Evolutionary conservation across 2,113 vertebrate genomes (phyloP), one percentile per base, ranked within the genome.

Genomic region (Lichenostomus cassidix): DNA sequence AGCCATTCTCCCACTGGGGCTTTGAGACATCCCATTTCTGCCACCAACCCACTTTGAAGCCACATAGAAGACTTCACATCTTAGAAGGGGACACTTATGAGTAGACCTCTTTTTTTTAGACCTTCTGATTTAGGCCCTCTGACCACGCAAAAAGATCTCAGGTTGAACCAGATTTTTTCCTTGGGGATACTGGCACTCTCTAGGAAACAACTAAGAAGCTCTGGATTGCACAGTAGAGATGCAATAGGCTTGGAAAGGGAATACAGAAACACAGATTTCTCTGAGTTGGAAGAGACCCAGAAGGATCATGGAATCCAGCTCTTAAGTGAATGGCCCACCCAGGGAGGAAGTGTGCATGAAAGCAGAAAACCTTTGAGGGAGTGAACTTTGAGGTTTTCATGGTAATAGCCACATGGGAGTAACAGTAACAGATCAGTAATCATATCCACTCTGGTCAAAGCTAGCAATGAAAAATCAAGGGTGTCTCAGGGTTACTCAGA

Each of bases 1-100:
- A 0, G 3, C 18, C 13, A 10, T 2, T 1, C 19, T 63, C 33
- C 27, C 0, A 0, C 14, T 23, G 11, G 3, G 1, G 2, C 4
- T 29, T 21, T 58, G 37, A 29, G 18, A 22, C 9, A 44, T 68
- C 31, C n/a, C 1, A 1, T 16, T 12, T 63, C 10, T 41, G 33
- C 21, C 2, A 3, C 29, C 23, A 82, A 33, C 15, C 18, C 2
- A 1, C 9, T 12, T 18, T 37, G 46, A n/a, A 41, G 21, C 11
- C 44, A 39, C 23, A 42, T 1, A 49, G 35, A 20, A 33, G 10
- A 27, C 6, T 42, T 71, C 9, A 47, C 2, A 4, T 68, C 35
- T 56, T 24, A 52, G 23, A 31, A 1, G 8, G 12, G 7, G 2
- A 4, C 5, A 10, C 23, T 52, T 59, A 10, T 2, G 2, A 44